phyloP scores from a whole-genome alignment of 2,888 invertebrate genomes.

The Hylaea fasciaria region DNA sequence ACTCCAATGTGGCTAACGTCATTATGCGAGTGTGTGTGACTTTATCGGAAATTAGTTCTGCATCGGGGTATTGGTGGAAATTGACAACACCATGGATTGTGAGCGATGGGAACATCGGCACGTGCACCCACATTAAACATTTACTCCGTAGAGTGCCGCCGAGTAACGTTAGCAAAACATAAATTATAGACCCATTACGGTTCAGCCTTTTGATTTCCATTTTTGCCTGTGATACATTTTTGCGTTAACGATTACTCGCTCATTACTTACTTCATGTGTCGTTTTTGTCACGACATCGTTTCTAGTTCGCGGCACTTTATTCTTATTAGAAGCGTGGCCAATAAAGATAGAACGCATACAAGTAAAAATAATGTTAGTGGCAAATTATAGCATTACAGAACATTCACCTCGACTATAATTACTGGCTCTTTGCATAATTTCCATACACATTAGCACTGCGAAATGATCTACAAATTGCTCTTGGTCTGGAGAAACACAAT shows the following conservation, averaged over 20 bases:
- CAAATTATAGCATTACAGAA: conserved; percentile 70
- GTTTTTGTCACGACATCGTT: conserved; percentile 29
- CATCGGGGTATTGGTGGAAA: conserved; percentile 73
- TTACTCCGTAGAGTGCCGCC: conserved; percentile 59
- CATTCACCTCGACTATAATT: conserved; percentile 77
- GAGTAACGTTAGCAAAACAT: conserved; percentile 62
- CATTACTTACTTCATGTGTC: conserved; percentile 11
- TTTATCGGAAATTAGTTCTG: conserved; percentile 82
- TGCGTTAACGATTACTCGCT: conserved; percentile 44
- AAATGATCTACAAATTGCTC: conserved; percentile 79
- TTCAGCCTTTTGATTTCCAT: conserved; percentile 59
- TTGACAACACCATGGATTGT: conserved; percentile 73
- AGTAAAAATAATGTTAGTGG: conserved; percentile 55
- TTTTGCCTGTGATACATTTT: conserved; percentile 54
- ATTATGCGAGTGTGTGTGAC: conserved; percentile 61
- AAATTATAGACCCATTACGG: conserved; percentile 61
- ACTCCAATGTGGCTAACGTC: conserved; percentile 63
- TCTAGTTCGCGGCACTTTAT: conserved; percentile 25
- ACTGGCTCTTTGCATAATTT: conserved; percentile 77
- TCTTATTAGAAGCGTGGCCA: conserved; percentile 29
- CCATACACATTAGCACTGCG: conserved; percentile 78
- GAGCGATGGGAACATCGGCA: conserved; percentile 72
- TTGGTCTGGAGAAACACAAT: conserved; percentile 67
- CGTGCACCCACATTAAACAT: conserved; percentile 75
- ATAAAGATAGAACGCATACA: conserved; percentile 32